Base-by-base conservation (phyloP, 2,797 vertebrate genomes). In the Sebastes minor region DNA sequence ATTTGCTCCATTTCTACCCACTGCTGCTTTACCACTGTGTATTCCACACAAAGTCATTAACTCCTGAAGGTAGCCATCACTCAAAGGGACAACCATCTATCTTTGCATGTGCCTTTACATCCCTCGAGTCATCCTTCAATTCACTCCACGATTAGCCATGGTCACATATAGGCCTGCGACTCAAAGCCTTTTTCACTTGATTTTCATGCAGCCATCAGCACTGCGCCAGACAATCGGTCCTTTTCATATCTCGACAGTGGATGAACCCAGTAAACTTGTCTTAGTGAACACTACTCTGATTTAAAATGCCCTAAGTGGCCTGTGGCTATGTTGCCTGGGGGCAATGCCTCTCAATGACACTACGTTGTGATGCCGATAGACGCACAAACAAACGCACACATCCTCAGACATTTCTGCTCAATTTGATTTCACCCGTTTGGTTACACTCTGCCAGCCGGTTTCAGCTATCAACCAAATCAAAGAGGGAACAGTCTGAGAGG, bases 351-450 rank as follows among this genome's bases (percentile, higher is more conserved):
- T 87, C 42, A 82, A 72, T 81, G 88, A 87, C 22, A 38, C 56
- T 66, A 87, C 88, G 92, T 90, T 91, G 92, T 94, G 88, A 95
- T 88, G 79, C 42, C 35, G 71, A 90, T 53, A 71, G 55, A 49
- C 8, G 16, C 53, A 57, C 61, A 64, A 32, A 62, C 14, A 38
- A 27, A 63, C 62, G 70, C 64, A 80, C 33, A 66, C 59, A 56
- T 28, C 46, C 56, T 27, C 38, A 35, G 20, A 70, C 25, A 64
- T 83, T 75, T 84, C 75, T 61, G 59, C 72, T 76, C 57, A 71
- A 61, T 82, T 82, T 55, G 23, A 88, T 84, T 91, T 88, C 49
- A 86, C 46, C 55, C 75, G 57, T 78, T 78, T 66, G 12, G 71
- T 83, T 80, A 65, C 78, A 67, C 55, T 82, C 63, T 81, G 61